Conservation (phyloP, 1,140 invertebrate species). For the Drosophila ercepeae region DNA sequence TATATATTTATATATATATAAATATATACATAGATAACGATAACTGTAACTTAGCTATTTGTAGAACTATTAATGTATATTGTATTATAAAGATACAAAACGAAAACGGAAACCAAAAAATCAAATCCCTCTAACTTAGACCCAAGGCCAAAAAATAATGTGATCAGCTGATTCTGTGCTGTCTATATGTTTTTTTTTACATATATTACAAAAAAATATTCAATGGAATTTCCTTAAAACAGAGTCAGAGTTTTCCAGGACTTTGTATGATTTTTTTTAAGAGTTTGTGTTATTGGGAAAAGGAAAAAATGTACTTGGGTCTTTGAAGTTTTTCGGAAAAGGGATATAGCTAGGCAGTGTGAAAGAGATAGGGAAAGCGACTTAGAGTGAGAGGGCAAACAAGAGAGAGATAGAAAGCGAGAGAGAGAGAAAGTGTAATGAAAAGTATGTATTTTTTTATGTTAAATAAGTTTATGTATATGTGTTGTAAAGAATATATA, state of each 20-base stretch:
- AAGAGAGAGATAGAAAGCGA: not conserved
- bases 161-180: slow-evolving; percentile 5
- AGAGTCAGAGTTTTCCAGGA: not conserved
- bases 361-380: slow-evolving; percentile 16
- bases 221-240: not conserved
- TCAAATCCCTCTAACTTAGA: not conserved
- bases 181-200: not conserved
- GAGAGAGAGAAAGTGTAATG: not conserved
- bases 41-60: slow-evolving; percentile 71
- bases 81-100: slow-evolving; percentile 42
- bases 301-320: not conserved
- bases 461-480: not conserved
- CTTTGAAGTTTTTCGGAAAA: not conserved
- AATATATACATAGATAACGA: slow-evolving; percentile 45
- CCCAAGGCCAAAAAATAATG: slow-evolving; percentile 7
- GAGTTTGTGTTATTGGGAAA: not conserved
- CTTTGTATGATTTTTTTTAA: not conserved
- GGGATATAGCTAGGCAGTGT: slow-evolving; percentile 13
- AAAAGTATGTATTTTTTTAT: not conserved
- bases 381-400: slow-evolving; percentile 1
- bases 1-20: slow-evolving; percentile 36
- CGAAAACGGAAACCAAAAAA: slow-evolving; percentile 5
- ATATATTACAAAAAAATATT: not conserved
- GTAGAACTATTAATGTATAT: slow-evolving; percentile 69
- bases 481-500: not conserved